Evolutionary conservation across 1,140 invertebrate species (phyloP), one percentile per base, ranked within the genome.

Genomic region (Chelonus insularis): DNA sequence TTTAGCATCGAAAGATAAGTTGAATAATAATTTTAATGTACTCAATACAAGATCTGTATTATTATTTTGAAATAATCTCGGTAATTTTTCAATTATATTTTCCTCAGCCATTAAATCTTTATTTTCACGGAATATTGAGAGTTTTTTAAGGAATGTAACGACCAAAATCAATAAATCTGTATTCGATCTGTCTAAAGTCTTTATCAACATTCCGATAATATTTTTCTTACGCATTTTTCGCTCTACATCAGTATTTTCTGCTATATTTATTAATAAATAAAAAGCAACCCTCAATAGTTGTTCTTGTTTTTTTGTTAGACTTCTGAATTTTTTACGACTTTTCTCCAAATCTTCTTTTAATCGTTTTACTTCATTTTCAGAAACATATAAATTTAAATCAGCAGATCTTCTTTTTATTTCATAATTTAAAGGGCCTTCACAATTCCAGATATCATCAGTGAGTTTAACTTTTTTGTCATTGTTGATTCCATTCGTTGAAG

Each of bases 211-310:
- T 21, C 87, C 87, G 1, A 98, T 90, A 63, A 99, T 89, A 67
- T 95, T 94, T 76, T 96, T 93, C 64, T 95, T 94, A 4, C 92
- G 87, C 93, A 99, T 99, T 85, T 99, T 99, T 78, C 95, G 90
- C 82, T 99, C 96, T 6, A 98, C 88, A 78, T 88, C 93, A 11
- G 92, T 85, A 82, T 98, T 96, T 80, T 98, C 96, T 4, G 96
- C 92, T 72, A 99, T 90, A 78, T 99, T 98, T 16, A 98, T 80
- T 43, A 99, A 81, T 63, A 99, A 84, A 79, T 97, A 96, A 79
- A 95, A 96, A 9, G 89, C 88, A 52, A 92, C 91, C 82, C 93
- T 83, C 21, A 97, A 76, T 32, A 98, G 81, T 74, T 96, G 92
- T 78, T 98, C 95, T 73, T 99, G 95, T 78, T 96, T 95, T 71